Evolutionary conservation across 2,888 invertebrate species (phyloP).

Genomic region (Chorisops tibialis): DNA sequence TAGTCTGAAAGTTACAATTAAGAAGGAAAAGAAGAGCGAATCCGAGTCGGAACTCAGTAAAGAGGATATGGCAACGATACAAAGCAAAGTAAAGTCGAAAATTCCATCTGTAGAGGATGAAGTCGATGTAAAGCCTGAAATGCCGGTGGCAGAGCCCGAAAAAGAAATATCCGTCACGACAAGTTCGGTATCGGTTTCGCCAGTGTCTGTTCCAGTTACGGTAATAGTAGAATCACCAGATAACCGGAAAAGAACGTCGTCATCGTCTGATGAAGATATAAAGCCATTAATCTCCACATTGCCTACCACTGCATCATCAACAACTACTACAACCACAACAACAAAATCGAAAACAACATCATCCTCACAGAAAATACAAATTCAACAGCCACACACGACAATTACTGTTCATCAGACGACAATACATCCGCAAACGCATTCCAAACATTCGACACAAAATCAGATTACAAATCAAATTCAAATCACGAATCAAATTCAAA

Average conservation of each 20-base stretch:
- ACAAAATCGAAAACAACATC: slow-evolving; percentile 12
- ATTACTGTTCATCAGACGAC: slow-evolving; percentile 37
- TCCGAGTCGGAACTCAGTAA: slow-evolving; percentile 32
- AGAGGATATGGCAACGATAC: slow-evolving; percentile 35
- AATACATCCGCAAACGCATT: slow-evolving; percentile 34
- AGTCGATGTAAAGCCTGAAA: slow-evolving; percentile 19
- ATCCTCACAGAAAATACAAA: slow-evolving; percentile 33
- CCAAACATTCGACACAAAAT: slow-evolving; percentile 24
- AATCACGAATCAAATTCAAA: slow-evolving; percentile 37
- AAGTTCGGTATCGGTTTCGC: background rate
- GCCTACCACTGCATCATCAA: background rate
- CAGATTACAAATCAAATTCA: slow-evolving; percentile 34
- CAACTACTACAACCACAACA: slow-evolving; percentile 4
- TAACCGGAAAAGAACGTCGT: slow-evolving; percentile 2
- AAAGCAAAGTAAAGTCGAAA: slow-evolving; percentile 33
- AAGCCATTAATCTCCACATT: slow-evolving; percentile 20
- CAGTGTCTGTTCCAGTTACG: slow-evolving; percentile 34
- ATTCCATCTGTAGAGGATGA: background rate
- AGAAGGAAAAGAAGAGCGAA: slow-evolving; percentile 28
- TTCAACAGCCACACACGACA: slow-evolving; percentile 36
- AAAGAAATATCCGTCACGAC: background rate
- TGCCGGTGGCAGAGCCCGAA: background rate
- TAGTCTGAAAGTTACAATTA: slow-evolving; percentile 30
- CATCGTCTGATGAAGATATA: slow-evolving; percentile 8
- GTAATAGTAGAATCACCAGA: slow-evolving; percentile 34